Evolutionary conservation across 2,888 invertebrate genomes (phyloP).

Genomic region (Pogonocherus hispidulus): DNA sequence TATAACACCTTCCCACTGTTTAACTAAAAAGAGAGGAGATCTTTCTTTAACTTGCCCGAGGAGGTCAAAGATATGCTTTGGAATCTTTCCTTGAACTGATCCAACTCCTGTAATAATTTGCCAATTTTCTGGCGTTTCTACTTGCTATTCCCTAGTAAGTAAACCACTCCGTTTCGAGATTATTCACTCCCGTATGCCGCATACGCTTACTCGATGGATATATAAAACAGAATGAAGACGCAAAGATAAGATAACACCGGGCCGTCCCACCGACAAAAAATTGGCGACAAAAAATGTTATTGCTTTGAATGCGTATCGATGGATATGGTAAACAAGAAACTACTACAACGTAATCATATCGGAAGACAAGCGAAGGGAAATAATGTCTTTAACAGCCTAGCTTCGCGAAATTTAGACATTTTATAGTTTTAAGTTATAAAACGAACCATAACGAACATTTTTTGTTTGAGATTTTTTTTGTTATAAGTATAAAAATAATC

Average conservation of each 20-base stretch:
- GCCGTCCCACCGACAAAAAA: background rate
- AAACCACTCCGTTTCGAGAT: conserved; percentile 2
- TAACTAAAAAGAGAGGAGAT: background rate
- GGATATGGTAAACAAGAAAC: background rate
- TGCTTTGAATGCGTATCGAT: conserved; percentile 3
- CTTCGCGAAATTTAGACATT: too few species aligned
- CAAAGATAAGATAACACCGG: background rate
- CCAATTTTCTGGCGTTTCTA: conserved; percentile 5
- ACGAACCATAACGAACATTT: too few species aligned
- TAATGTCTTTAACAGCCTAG: too few species aligned
- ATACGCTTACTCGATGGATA: background rate
- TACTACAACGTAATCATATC: conserved; percentile 25
- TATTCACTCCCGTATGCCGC: background rate
- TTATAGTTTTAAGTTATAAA: too few species aligned
- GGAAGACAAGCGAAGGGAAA: conserved; percentile 27
- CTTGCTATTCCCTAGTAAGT: background rate
- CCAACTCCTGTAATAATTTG: background rate
- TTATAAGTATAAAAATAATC: too few species aligned
- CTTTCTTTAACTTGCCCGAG: too few species aligned
- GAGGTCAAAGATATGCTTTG: background rate
- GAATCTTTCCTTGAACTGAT: background rate
- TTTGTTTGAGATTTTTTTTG: too few species aligned
- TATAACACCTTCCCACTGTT: too few species aligned
- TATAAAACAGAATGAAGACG: background rate
- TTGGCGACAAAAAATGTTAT: background rate